phyloP scores from a whole-genome alignment of 2,888 invertebrate species.

The Polymixis flavicincta region DNA sequence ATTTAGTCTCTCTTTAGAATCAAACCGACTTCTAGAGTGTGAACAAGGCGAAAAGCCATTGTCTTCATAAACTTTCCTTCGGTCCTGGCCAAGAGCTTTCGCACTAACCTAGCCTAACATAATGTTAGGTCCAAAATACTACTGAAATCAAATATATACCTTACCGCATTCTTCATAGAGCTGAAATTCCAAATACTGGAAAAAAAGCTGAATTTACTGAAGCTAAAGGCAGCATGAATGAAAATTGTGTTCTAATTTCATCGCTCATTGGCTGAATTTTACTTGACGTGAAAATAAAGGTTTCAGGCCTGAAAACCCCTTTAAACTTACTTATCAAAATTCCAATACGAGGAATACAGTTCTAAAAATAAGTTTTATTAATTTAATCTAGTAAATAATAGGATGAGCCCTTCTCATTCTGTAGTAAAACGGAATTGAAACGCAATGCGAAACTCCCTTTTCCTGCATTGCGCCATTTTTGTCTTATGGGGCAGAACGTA shows the following conservation, averaged over 20 bases:
- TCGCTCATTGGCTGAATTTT: slow-evolving; percentile 4
- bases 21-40: background rate
- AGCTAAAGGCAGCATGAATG: background rate
- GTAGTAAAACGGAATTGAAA: slow-evolving; percentile 21
- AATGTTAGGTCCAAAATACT: slow-evolving; percentile 13
- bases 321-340: slow-evolving; percentile 12
- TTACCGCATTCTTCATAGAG: background rate
- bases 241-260: slow-evolving; percentile 13
- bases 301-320: background rate
- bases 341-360: background rate
- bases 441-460: slow-evolving; percentile 49
- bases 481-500: slow-evolving; percentile 37
- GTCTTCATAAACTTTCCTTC: slow-evolving; percentile 15
- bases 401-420: background rate
- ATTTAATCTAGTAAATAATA: slow-evolving; percentile 13
- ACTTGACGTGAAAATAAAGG: background rate
- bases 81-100: slow-evolving; percentile 4
- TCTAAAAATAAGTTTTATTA: slow-evolving; percentile 9
- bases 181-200: slow-evolving; percentile 10
- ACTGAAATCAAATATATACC: background rate
- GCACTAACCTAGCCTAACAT: slow-evolving; percentile 50
- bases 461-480: slow-evolving; percentile 66
- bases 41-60: slow-evolving; percentile 24
- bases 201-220: background rate
- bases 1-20: too few relatives aligned